phyloP scores from a whole-genome alignment of 2,797 vertebrate genomes.

The Thamnophis elegans region DNA sequence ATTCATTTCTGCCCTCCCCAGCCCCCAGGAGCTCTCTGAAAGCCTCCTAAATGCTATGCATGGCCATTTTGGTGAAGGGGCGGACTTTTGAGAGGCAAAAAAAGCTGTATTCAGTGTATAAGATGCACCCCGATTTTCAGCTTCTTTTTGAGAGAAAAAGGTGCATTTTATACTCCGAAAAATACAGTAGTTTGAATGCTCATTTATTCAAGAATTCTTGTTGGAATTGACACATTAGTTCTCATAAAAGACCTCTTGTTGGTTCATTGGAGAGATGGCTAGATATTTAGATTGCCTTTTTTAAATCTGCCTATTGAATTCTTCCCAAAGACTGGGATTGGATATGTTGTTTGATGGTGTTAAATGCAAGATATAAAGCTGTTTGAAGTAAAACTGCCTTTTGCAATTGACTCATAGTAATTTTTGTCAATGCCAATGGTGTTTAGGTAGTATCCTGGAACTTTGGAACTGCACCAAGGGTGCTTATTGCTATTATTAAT shows the following conservation, averaged over 20 bases:
- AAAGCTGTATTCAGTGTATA: no score
- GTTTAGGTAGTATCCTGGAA: not conserved
- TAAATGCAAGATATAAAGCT: not conserved
- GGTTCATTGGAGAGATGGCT: not conserved
- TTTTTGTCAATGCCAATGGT: not conserved
- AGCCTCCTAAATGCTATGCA: no score
- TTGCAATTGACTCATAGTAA: not conserved
- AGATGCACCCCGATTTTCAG: no score
- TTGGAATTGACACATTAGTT: not conserved
- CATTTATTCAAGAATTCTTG: not conserved
- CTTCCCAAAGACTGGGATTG: not conserved
- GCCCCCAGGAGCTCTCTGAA: no score
- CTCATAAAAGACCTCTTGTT: not conserved
- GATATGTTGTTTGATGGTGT: not conserved
- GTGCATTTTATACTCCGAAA: no score
- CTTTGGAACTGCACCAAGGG: not conserved
- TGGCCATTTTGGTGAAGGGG: no score
- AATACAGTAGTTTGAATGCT: not conserved
- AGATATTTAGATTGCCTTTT: not conserved
- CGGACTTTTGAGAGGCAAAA: no score
- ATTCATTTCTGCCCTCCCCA: no score
- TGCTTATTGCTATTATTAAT: not conserved
- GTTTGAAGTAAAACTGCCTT: not conserved
- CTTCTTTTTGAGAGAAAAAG: no score
- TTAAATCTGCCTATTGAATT: not conserved